Evolutionary conservation across 1,140 invertebrate species (phyloP), one percentile per base, ranked within the genome.

Genomic region (Ganaspis sp.): DNA sequence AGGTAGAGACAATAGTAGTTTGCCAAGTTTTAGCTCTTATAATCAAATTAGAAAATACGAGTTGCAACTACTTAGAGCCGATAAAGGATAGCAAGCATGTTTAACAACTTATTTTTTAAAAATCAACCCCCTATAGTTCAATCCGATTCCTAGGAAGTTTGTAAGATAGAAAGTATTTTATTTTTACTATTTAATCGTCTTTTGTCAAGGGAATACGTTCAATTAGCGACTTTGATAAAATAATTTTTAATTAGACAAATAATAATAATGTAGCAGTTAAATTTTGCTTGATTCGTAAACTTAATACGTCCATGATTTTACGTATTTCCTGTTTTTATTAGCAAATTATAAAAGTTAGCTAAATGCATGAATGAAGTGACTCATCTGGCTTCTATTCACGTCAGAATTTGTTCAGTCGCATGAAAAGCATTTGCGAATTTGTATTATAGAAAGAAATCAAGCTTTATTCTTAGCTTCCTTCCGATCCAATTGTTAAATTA

Each of bases 1-100:
- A 74, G 79, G 83, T 80, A 85, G 83, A 79, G 83, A 85, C 83
- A 84, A 84, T 85, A 81, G 80, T 72, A 72, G 76, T 74, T 72
- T 75, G 80, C 73, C 54, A 75, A 69, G 75, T 29, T 49, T 71
- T 82, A 85, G 83, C 82, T 58, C 84, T 85, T 85, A 82, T 85
- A 85, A 85, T 85, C 84, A 85, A 85, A 85, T 82, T 85, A 85
- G 83, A 76, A 45, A 40, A 49, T 8, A 45, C 21, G 34, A 70
- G n/a, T 42, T 40, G 34, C 69, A 70, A 38, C 15, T 70, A 70
- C 4, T 23, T 38, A 42, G 69, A 70, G 17, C 3, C 21, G 37
- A 70, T 15, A 15, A 64, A 15, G 2, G 15, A 64, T 29, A 29
- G 58, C 29, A 64, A 64, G 45, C 15, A 49, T 34, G 23, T 29